Base-by-base conservation (phyloP, 2,113 vertebrate genomes). In the Thryonomys swinderianus region DNA sequence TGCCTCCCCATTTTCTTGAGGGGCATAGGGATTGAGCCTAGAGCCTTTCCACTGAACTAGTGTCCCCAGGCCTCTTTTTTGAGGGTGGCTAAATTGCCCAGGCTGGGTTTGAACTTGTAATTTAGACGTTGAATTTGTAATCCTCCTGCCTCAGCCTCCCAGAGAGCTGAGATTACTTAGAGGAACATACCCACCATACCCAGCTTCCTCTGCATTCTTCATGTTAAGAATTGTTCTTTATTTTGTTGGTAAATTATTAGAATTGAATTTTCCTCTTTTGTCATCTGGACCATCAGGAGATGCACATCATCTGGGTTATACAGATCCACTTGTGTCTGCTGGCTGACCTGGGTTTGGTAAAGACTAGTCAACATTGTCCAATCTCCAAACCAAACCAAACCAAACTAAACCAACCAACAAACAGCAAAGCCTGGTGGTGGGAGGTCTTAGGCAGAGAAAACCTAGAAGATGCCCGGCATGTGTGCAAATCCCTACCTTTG, bases 171-270 rank as follows among this genome's bases (percentile, higher is more conserved):
- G 42, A 30, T 74, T 74, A 74, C 13, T 69, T 69, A 69, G 0
- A 45, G 25, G 42, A 13, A 32, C 48, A 42, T 45, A 32, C 42
- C 42, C 73, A 76, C 27, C 25, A 30, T 7, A 74, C 40, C 71
- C 10, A 42, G 37, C 21, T 73, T 73, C 40, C 32, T 67, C 64
- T 67, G 32, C 64, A 81, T 59, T 61, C n/a, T 57, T 78, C 76
- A 81, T 62, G 7, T 12, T 89, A 85, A 78, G n/a, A 92, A 40
- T 78, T 42, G 4, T 59, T 16, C 10, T 51, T n/a, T n/a, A n/a
- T n/a, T n/a, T n/a, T n/a, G n/a, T n/a, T n/a, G n/a, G n/a, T n/a
- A 67, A 91, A 89, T 93, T 83, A 81, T 88, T 81, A 93, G 32
- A 18, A 89, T 55, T 87, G 80, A 55, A 53, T n/a, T 66, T n/a